These are phyloP conservation scores for Fregetta grallaria DNA, from an alignment of 2,113 vertebrate genomes.

Conservation along the genomic window DNA sequence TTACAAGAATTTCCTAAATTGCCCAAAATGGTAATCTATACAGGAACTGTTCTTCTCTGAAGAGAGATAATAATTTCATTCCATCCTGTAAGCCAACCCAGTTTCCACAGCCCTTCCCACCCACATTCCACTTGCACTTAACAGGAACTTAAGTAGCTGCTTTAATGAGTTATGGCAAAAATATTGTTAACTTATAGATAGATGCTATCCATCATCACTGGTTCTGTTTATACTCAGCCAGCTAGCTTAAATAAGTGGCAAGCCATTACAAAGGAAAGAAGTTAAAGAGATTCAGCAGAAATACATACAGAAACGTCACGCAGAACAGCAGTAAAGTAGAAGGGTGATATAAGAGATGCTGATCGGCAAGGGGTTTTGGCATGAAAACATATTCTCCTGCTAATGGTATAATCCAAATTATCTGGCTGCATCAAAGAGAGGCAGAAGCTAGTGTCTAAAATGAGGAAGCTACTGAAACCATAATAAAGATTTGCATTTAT, in stretches of 20 bases:
- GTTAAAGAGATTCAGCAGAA: background rate
- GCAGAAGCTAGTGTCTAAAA: background rate
- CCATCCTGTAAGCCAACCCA: background rate
- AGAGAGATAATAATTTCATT: background rate
- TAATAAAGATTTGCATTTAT: conserved; percentile 24
- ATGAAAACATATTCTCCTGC: background rate
- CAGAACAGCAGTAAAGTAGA: background rate
- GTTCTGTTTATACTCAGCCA: background rate
- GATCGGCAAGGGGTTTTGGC: background rate
- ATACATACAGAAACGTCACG: background rate
- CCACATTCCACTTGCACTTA: background rate
- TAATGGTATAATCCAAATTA: conserved; percentile 32
- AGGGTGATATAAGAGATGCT: background rate
- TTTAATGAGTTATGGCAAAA: background rate
- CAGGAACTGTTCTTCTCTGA: background rate
- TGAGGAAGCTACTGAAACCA: background rate
- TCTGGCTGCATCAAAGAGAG: background rate
- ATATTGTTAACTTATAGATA: background rate
- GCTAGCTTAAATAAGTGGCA: background rate
- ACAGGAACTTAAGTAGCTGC: background rate
- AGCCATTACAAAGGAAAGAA: background rate
- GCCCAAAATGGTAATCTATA: background rate
- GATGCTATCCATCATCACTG: background rate
- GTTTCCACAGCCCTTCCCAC: background rate
- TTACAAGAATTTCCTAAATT: background rate